Conservation (phyloP, 2,113 vertebrate species). For the Brachionichthys hirsutus region DNA sequence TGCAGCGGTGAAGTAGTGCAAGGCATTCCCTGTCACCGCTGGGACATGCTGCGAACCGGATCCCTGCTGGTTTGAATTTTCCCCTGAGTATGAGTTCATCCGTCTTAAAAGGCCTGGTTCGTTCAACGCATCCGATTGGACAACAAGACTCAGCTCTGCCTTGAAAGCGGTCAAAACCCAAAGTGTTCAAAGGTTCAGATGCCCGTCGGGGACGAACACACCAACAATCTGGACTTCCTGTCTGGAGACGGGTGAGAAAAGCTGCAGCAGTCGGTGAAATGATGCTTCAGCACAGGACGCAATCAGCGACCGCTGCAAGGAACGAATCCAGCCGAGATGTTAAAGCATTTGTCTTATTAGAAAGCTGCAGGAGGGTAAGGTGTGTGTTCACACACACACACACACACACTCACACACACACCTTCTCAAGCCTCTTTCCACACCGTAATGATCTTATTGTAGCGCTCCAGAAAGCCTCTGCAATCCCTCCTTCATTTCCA, state of each 20-base stretch:
- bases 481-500: conserved; percentile 49
- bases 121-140: no score
- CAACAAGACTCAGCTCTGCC: no score
- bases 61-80: no score
- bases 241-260: conserved; percentile 14
- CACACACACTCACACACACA: conserved; percentile 13
- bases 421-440: conserved; percentile 14
- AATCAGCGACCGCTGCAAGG: conserved; percentile 9
- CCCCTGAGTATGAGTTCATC: no score
- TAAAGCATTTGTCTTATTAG: conserved; percentile 38
- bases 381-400: conserved; percentile 23
- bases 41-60: no score
- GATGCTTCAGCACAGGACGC: conserved; percentile 13
- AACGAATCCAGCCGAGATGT: conserved; percentile 5
- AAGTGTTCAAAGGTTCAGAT: no score
- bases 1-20: no score
- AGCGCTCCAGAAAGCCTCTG: conserved; percentile 17
- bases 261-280: not conserved
- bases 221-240: not conserved
- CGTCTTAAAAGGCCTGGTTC: no score
- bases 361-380: conserved; percentile 4
- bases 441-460: conserved; percentile 43
- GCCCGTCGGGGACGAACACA: no score
- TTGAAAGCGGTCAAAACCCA: no score
- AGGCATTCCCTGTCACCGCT: no score